These are phyloP conservation scores for Microctenopoma steveboyesi DNA, from an alignment of 2,797 vertebrate species.

Conservation along the genomic window DNA sequence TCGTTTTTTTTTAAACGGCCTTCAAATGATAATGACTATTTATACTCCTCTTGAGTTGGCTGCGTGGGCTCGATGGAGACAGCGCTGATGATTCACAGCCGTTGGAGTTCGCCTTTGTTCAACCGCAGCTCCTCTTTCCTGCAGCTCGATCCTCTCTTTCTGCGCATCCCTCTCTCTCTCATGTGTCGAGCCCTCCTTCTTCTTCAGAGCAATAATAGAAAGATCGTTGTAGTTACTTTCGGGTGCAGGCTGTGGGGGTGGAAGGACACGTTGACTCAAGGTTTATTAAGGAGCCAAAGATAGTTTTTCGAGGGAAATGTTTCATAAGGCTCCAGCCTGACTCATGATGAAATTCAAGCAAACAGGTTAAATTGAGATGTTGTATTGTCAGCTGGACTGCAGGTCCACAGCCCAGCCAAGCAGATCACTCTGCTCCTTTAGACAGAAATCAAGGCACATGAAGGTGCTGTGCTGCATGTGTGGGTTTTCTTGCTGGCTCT, in stretches of 20 bases:
- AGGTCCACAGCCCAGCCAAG: not conserved
- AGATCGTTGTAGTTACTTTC: conserved; percentile 31
- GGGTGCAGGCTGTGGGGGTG: conserved; percentile 52
- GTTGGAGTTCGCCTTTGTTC: conserved; percentile 68
- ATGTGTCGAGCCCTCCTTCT: conserved; percentile 12
- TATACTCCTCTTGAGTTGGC: conserved; percentile 73
- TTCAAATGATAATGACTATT: conserved; percentile 79
- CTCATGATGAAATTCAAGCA: conserved; percentile 20
- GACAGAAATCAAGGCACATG: conserved; percentile 4
- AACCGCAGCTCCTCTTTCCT: conserved; percentile 43
- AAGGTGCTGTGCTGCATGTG: no score
- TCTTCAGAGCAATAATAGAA: conserved; percentile 41
- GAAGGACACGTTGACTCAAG: conserved; percentile 50
- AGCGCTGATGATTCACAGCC: conserved; percentile 74
- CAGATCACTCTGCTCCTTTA: not conserved
- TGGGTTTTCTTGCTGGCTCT: no score
- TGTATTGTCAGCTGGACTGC: not conserved
- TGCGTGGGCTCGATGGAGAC: conserved; percentile 75
- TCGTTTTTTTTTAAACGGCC: conserved; percentile 61
- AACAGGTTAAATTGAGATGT: not conserved
- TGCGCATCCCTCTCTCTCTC: not conserved
- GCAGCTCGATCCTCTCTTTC: conserved; percentile 10
- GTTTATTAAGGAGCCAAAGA: conserved; percentile 55
- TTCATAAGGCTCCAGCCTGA: conserved; percentile 52
- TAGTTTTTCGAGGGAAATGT: conserved; percentile 51